Base-by-base conservation (phyloP, 2,888 invertebrate genomes). In the Hydraecia micacea region DNA sequence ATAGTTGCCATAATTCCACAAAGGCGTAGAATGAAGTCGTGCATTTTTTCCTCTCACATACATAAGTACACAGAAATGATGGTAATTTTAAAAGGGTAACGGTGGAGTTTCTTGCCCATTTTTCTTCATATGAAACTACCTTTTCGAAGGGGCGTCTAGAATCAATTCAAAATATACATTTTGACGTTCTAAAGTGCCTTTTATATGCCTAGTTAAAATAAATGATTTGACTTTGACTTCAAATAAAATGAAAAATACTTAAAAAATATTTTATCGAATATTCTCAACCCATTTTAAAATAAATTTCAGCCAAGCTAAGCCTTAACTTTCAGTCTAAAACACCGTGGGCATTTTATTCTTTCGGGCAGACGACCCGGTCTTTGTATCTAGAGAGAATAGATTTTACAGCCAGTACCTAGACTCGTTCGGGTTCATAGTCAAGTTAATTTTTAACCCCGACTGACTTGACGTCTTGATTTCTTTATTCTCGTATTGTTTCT, bases 321-420 rank as follows among this genome's bases (percentile, higher is more conserved):
- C 85, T 85, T 85, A 86, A 85, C 32, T 11, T n/a, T 42, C 39
- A 60, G 63, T 82, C 86, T 88, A 87, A 89, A 83, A 86, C 75
- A 87, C 85, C 79, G 83, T 84, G 86, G 89, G 82, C 88, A 88
- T 89, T 88, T 89, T 88, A 88, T 88, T 87, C 85, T 82, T 85
- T 83, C 77, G 79, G 83, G 69, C 85, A 86, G 89, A 83, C 86
- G 72, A 86, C 72, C 77, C 83, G 69, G 70, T 87, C 87, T 87
- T 89, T 90, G 88, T 89, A 84, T 89, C 86, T 77, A 81, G 77
- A 86, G 87, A 87, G 85, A 86, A 89, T 88, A 87, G 85, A 89
- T 88, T 88, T 86, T 86, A 72, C 77, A 79, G 71, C 60, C 60
- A 32, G 32, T 85, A 82, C 62, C 75, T 86, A 77, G 77, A 74